Percentiles rank a stretch among this genome's conserved stretches.
Evolutionary conservation across 1,140 invertebrate genomes (phyloP).

Genomic region (Zaprionus kolodkinae): DNA sequence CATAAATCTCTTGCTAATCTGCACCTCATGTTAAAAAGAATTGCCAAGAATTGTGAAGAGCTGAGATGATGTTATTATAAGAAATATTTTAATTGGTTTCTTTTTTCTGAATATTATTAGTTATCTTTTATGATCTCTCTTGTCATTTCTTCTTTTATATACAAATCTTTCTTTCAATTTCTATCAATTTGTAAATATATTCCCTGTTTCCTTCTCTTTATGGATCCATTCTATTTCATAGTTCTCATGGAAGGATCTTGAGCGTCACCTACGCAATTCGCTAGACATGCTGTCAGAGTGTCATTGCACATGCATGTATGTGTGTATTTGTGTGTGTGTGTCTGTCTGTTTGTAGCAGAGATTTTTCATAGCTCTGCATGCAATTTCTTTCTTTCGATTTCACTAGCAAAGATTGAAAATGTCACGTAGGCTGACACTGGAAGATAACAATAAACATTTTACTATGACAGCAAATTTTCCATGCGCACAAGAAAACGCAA

Average conservation of each 20-base stretch:
- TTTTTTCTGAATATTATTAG: no score
- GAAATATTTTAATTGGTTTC: no score
- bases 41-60: no score
- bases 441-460: conserved; percentile 54
- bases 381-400: conserved; percentile 22
- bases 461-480: conserved; percentile 44
- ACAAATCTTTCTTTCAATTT: neutral
- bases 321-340: neutral
- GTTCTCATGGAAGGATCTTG: conserved; percentile 3
- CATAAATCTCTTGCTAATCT: conserved; percentile 14
- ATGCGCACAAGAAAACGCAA: conserved; percentile 9
- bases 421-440: conserved; percentile 50
- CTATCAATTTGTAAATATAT: neutral
- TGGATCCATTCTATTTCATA: neutral
- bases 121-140: neutral
- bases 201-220: neutral
- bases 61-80: no score
- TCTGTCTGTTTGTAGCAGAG: neutral
- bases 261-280: conserved; percentile 6
- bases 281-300: neutral
- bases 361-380: neutral
- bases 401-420: conserved; percentile 49
- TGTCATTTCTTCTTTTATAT: neutral
- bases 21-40: no score
- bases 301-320: neutral